Conservation (phyloP, 2,888 invertebrate genomes). For the Thereva unica region DNA sequence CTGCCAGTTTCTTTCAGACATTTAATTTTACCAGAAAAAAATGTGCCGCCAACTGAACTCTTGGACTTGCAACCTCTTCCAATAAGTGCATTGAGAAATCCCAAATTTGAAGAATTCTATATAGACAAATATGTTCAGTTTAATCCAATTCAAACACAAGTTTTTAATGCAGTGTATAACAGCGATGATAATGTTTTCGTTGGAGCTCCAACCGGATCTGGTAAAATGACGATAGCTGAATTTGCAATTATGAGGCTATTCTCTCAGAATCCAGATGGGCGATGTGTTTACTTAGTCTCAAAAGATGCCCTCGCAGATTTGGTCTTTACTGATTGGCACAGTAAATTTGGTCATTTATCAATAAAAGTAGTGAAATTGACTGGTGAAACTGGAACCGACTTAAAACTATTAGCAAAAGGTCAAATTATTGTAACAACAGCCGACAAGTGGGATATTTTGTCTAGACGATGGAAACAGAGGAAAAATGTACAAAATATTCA, state of each 20-base stretch:
- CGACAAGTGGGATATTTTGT: conserved; percentile 98
- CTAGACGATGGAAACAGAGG: conserved; percentile 97
- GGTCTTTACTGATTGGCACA: conserved; percentile 89
- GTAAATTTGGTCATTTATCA: conserved; percentile 83
- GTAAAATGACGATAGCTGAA: conserved; percentile 94
- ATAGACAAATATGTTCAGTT: conserved; percentile 87
- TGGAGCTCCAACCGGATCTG: conserved; percentile 89
- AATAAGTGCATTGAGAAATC: conserved; percentile 86
- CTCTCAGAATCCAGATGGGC: conserved; percentile 71
- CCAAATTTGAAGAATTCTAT: conserved; percentile 84
- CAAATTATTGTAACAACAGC: conserved; percentile 97
- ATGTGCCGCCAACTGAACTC: conserved; percentile 95
- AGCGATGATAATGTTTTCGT: conserved; percentile 98
- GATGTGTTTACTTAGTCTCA: conserved; percentile 93
- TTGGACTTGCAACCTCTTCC: conserved; percentile 96
- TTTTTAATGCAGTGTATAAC: conserved; percentile 98
- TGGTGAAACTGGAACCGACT: conserved; percentile 96
- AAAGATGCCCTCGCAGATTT: conserved; percentile 89
- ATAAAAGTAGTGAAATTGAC: conserved; percentile 87
- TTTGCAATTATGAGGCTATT: conserved; percentile 91
- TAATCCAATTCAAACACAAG: conserved; percentile 98
- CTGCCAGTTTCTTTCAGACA: conserved; percentile 97
- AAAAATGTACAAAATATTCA: conserved; percentile 98
- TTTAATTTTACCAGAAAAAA: conserved; percentile 96
- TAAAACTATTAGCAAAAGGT: conserved; percentile 89